Evolutionary conservation across 2,113 vertebrate genomes (phyloP).

Genomic region (Chlorodrepanis virens): DNA sequence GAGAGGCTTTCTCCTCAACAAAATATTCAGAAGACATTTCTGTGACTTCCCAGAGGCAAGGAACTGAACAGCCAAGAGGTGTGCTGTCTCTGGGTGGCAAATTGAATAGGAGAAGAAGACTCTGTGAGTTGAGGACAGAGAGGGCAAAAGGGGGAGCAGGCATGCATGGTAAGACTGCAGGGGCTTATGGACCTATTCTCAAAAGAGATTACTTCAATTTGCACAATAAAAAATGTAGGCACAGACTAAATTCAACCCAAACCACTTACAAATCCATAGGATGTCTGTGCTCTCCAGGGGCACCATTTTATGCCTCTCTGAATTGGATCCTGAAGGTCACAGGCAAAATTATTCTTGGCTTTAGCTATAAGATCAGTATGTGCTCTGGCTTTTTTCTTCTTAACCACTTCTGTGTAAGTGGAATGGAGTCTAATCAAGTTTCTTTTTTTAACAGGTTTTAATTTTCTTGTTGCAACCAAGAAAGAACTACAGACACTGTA

Average conservation of each 20-base stretch:
- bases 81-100: neutral
- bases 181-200: neutral
- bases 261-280: neutral
- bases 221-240: neutral
- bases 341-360: slow-evolving; percentile 19
- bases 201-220: neutral
- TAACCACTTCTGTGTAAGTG: neutral
- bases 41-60: neutral
- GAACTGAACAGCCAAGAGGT: neutral
- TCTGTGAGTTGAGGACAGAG: neutral
- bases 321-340: neutral
- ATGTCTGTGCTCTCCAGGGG: neutral
- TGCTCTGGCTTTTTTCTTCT: neutral
- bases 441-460: neutral
- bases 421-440: neutral
- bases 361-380: neutral
- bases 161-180: neutral
- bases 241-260: neutral
- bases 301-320: neutral
- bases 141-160: neutral
- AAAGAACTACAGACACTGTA: neutral
- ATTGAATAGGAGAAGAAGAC: neutral
- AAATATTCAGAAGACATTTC: neutral
- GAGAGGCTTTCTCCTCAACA: neutral
- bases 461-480: neutral